These are phyloP conservation scores for Gymnothorax reevesii DNA, from an alignment of 2,797 vertebrate species.

Conservation along the genomic window DNA sequence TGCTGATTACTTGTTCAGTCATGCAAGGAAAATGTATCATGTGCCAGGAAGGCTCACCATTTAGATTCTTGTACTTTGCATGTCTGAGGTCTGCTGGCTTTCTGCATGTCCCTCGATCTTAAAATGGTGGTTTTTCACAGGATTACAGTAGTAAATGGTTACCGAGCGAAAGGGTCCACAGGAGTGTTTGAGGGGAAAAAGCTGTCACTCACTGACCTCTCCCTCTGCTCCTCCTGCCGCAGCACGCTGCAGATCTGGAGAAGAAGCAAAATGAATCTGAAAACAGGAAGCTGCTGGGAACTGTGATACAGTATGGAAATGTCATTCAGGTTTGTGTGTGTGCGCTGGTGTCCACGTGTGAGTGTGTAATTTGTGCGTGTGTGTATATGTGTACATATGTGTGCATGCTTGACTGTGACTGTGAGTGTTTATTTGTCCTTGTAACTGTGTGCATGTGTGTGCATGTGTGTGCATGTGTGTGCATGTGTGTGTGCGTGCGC, in stretches of 20 bases:
- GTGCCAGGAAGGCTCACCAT: background rate
- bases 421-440: conserved; percentile 71
- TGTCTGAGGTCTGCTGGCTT: background rate
- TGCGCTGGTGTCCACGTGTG: conserved; percentile 71
- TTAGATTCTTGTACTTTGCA: background rate
- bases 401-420: conserved; percentile 3
- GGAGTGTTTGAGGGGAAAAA: background rate
- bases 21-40: background rate
- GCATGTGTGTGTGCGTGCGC: conserved; percentile 72
- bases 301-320: conserved; percentile 94
- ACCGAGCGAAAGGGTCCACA: background rate
- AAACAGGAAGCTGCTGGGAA: conserved; percentile 92
- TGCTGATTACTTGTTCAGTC: background rate
- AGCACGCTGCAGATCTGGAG: conserved; percentile 96
- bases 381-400: background rate
- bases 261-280: conserved; percentile 99
- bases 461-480: conserved; percentile 53
- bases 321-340: conserved; percentile 86
- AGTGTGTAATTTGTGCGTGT: background rate
- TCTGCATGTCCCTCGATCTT: background rate
- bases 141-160: background rate
- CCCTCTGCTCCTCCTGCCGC: conserved; percentile 40
- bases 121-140: background rate
- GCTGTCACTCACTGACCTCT: background rate
- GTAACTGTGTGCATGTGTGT: conserved; percentile 42